Evolutionary conservation across 2,888 invertebrate genomes (phyloP).

Genomic region (Vanessa cardui): DNA sequence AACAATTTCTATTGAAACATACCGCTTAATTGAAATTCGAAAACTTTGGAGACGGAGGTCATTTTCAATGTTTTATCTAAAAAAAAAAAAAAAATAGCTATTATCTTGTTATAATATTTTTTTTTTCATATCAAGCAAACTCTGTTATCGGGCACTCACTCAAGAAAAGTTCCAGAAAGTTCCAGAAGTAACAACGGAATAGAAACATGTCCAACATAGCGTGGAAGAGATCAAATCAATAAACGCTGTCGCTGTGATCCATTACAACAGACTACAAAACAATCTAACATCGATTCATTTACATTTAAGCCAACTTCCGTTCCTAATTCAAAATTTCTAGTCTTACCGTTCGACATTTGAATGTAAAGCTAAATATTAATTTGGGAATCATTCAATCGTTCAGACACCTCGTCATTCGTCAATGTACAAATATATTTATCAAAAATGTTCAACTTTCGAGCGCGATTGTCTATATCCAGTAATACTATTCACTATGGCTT

Average conservation of each 20-base stretch:
- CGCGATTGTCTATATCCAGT: not conserved
- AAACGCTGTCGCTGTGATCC: too few relatives aligned
- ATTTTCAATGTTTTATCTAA: not conserved
- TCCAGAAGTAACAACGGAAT: not conserved
- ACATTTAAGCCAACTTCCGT: conserved; percentile 1
- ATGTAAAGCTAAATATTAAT: conserved; percentile 9
- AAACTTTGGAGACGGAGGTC: not conserved
- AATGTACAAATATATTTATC: conserved; percentile 8
- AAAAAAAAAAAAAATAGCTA: not conserved
- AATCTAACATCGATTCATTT: conserved; percentile 1
- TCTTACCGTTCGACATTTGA: conserved; percentile 4
- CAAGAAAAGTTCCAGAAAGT: not conserved
- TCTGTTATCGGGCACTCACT: not conserved
- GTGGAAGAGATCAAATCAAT: not conserved
- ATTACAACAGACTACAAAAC: not conserved
- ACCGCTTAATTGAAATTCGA: not conserved
- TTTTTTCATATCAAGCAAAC: not conserved
- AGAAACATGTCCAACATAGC: not conserved
- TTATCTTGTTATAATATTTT: not conserved
- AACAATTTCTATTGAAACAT: not conserved
- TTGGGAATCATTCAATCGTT: conserved; percentile 4
- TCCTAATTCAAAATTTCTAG: not conserved
- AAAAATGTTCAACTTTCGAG: not conserved
- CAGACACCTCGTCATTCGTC: not conserved
- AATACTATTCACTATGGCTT: conserved; percentile 7